A percentile compares a stretch with the other conserved stretches of the same genome.
Evolutionary conservation across 2,797 vertebrate species (phyloP).

Genomic region (Mormyrus hasselquistii): DNA sequence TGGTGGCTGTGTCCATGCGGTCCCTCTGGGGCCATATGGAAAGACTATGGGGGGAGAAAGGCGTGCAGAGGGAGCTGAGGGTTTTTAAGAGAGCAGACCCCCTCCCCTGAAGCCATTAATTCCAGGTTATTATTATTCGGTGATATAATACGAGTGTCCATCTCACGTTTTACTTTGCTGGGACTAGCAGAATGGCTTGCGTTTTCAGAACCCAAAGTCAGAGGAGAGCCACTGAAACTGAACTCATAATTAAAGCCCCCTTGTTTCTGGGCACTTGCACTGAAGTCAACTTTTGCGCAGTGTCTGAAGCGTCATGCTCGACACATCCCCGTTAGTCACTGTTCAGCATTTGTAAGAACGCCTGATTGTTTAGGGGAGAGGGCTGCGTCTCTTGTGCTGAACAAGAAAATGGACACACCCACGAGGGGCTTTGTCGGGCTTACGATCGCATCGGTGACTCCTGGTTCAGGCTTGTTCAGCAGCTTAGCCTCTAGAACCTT

Average conservation of each 20-base stretch:
- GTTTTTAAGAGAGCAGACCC: not conserved
- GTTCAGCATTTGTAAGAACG: not conserved
- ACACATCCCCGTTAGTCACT: not conserved
- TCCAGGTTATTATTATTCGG: not conserved
- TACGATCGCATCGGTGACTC: not conserved
- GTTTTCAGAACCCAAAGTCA: not conserved
- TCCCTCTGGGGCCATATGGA: not conserved
- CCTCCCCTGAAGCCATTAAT: not conserved
- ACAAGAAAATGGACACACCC: not conserved
- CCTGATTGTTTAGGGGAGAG: not conserved
- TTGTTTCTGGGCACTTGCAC: not conserved
- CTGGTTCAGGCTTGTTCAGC: not conserved
- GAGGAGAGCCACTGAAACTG: not conserved
- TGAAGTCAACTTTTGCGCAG: not conserved
- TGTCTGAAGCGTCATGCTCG: not conserved
- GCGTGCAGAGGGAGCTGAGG: not conserved
- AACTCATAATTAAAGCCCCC: not conserved
- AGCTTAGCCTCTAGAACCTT: not conserved
- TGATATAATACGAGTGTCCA: not conserved
- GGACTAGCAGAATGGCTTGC: not conserved
- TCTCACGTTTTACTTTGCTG: not conserved
- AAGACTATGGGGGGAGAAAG: not conserved
- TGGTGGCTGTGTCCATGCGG: not conserved
- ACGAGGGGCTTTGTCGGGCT: not conserved
- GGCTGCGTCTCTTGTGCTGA: not conserved